Evolutionary conservation across 2,113 vertebrate species (phyloP).

Genomic region (Bos javanicus): DNA sequence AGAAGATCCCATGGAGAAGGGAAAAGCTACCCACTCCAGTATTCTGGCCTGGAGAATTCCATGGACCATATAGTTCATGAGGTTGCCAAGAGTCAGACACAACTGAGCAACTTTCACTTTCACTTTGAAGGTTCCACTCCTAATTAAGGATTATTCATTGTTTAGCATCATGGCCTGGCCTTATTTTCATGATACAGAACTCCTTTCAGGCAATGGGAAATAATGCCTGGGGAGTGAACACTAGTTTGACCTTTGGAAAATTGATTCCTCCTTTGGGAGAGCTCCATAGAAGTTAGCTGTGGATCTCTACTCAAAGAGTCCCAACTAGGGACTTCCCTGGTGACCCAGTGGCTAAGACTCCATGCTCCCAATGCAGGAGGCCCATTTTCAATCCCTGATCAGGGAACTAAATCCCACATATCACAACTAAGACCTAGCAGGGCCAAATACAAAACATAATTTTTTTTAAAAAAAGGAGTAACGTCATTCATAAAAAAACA

Average conservation of each 20-base stretch:
- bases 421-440: not conserved
- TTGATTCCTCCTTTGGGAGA: not conserved
- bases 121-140: not conserved
- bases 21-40: not conserved
- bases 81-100: not conserved
- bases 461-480: not conserved
- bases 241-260: not conserved
- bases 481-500: too few relatives aligned
- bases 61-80: not conserved
- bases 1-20: not conserved
- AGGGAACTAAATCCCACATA: not conserved
- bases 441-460: not conserved
- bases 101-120: not conserved
- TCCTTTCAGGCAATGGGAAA: not conserved
- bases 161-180: not conserved
- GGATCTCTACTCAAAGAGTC: not conserved
- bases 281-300: not conserved
- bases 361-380: not conserved
- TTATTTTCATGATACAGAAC: not conserved
- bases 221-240: not conserved
- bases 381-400: not conserved
- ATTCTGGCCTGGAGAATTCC: not conserved
- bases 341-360: not conserved
- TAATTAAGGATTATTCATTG: not conserved
- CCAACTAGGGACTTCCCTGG: not conserved